These are phyloP conservation scores for Pseudorasbora parva DNA, from an alignment of 2,113 vertebrate genomes.

Conservation along the genomic window DNA sequence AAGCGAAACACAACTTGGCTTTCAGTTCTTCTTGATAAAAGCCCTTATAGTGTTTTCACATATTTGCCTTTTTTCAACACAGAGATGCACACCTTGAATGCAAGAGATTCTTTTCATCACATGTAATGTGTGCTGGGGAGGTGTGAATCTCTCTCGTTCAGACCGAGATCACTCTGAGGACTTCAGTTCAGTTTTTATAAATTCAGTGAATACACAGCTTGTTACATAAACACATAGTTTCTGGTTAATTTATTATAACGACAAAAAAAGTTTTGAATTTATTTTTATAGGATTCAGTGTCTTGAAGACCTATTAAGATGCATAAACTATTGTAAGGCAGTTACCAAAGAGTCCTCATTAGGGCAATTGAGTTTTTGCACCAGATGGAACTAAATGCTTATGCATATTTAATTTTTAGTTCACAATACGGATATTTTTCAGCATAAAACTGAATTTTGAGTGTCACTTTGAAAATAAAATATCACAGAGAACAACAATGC, in stretches of 20 bases:
- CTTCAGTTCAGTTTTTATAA: neutral
- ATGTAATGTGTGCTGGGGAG: conserved; percentile 17
- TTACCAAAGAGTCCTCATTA: neutral
- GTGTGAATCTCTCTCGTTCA: neutral
- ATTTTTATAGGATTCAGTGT: neutral
- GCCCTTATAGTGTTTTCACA: neutral
- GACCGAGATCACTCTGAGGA: neutral
- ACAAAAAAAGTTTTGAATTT: neutral
- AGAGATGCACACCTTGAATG: neutral
- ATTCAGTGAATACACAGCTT: neutral
- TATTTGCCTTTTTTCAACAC: conserved; percentile 14
- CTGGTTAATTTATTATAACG: neutral
- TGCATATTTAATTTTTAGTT: neutral
- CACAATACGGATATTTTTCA: neutral
- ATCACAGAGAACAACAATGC: neutral
- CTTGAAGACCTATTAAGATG: neutral
- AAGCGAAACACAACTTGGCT: neutral
- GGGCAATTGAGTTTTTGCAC: neutral
- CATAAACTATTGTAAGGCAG: neutral
- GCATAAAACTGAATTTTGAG: neutral
- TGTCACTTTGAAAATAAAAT: neutral
- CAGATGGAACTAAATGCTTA: neutral
- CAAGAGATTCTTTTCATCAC: neutral
- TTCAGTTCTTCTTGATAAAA: neutral
- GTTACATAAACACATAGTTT: neutral